Conservation (phyloP, 1,140 invertebrate genomes). For the Lepidurus packardi region DNA sequence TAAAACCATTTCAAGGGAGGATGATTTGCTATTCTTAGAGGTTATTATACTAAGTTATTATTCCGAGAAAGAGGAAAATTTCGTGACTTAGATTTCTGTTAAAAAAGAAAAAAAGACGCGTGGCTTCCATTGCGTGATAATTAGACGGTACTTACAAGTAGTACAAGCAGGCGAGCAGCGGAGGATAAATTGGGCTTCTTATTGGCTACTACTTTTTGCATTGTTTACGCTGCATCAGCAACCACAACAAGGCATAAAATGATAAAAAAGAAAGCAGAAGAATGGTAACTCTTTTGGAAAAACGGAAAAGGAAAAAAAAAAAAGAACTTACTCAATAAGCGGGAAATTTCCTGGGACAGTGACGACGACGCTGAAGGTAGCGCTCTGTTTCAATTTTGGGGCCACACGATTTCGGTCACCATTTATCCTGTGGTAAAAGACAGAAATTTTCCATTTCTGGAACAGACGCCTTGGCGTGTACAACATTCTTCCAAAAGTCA, state of each 20-base stretch:
- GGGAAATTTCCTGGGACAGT: constrained; percentile 17
- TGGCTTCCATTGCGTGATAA: not conserved
- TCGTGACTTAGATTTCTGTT: not conserved
- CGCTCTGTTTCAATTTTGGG: constrained; percentile 7
- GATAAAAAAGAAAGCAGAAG: not conserved
- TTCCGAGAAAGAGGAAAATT: not conserved
- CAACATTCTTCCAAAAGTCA: not conserved
- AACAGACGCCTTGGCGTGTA: constrained; percentile 3
- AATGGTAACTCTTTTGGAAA: not conserved
- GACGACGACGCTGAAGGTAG: not conserved
- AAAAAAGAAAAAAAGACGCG: not conserved
- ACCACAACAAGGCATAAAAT: not conserved
- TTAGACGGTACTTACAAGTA: not conserved
- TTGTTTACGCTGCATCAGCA: constrained; percentile 21
- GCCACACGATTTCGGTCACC: constrained; percentile 17
- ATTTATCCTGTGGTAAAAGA: constrained; percentile 22
- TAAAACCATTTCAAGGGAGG: too few relatives aligned
- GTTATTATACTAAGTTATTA: not conserved
- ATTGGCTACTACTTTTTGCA: not conserved
- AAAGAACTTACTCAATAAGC: not conserved
- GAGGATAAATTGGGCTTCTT: not conserved
- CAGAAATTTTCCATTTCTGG: not conserved
- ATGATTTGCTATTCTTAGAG: too few relatives aligned
- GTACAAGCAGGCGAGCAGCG: not conserved
- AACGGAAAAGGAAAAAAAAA: not conserved